Evolutionary conservation across 2,797 vertebrate species (phyloP).

Genomic region (Chelonia mydas): DNA sequence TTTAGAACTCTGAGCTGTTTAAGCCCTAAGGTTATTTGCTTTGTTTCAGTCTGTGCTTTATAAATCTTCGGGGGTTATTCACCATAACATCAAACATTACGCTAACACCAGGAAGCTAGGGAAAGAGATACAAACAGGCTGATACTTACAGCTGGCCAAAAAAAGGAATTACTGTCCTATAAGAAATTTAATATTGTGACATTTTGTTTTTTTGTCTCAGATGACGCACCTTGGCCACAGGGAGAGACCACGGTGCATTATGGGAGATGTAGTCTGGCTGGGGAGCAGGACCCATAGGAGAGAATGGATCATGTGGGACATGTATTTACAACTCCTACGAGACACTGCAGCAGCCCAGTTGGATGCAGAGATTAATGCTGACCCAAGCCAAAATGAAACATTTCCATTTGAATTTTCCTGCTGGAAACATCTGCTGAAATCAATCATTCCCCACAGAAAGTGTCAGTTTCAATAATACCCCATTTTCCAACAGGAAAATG

Average conservation of each 20-base stretch:
- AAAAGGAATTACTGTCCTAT: not conserved
- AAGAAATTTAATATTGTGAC: not conserved
- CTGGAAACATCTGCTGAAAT: not conserved
- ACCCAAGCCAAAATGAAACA: not conserved
- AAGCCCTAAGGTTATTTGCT: not conserved
- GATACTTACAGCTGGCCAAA: not conserved
- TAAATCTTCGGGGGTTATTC: not conserved
- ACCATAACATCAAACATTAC: not conserved
- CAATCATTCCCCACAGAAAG: not conserved
- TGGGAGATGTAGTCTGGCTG: not conserved
- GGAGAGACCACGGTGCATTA: not conserved
- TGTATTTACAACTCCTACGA: not conserved
- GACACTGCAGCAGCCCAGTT: not conserved
- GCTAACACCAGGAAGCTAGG: not conserved
- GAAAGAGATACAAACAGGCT: not conserved
- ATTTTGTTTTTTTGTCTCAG: not conserved
- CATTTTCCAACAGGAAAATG: not conserved
- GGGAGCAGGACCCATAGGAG: fast-evolving
- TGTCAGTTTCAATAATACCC: not conserved
- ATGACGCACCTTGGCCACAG: not conserved
- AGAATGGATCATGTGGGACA: not conserved
- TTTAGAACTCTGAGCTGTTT: not conserved
- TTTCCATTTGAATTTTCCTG: not conserved
- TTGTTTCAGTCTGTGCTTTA: not conserved
- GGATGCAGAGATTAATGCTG: not conserved